Percentiles rank a stretch among this genome's conserved stretches.
Evolutionary conservation across 2,888 invertebrate species (phyloP).

Genomic region (Tetragonisca angustula): DNA sequence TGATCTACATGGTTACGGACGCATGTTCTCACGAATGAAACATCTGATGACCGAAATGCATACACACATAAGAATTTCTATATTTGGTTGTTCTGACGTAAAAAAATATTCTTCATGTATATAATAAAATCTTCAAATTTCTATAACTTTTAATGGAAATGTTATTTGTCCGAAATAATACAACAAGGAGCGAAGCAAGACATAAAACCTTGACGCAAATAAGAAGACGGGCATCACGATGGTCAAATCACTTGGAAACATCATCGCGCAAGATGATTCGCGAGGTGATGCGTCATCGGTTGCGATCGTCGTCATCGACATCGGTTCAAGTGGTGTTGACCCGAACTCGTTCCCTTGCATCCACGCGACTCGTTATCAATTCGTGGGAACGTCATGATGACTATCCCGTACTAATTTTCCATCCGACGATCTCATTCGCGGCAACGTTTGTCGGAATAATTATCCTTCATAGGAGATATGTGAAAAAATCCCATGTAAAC

Average conservation of each 20-base stretch:
- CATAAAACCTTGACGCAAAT: neutral
- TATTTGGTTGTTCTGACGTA: neutral
- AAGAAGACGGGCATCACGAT: slow-evolving; percentile 25
- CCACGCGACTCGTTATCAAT: slow-evolving; percentile 71
- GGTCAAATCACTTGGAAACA: slow-evolving; percentile 71
- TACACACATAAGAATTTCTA: neutral
- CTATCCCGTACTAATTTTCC: slow-evolving; percentile 54
- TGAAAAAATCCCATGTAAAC: slow-evolving; percentile 17
- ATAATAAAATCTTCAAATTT: neutral
- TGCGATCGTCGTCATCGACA: slow-evolving; percentile 79
- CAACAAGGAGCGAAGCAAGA: slow-evolving; percentile 1
- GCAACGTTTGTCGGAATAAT: neutral
- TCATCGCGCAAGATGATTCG: slow-evolving; percentile 78
- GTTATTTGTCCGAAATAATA: neutral
- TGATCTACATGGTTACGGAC: neutral
- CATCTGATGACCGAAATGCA: neutral
- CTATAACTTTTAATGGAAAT: neutral
- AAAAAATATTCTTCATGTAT: neutral
- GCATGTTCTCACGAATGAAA: neutral
- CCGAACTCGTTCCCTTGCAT: slow-evolving; percentile 75
- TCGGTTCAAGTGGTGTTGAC: slow-evolving; percentile 83
- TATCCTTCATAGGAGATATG: neutral
- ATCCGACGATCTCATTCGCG: neutral
- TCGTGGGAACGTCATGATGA: slow-evolving; percentile 79
- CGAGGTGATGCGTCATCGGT: slow-evolving; percentile 79